Conservation (phyloP, 2,797 vertebrate genomes). For the Acomys russatus region DNA sequence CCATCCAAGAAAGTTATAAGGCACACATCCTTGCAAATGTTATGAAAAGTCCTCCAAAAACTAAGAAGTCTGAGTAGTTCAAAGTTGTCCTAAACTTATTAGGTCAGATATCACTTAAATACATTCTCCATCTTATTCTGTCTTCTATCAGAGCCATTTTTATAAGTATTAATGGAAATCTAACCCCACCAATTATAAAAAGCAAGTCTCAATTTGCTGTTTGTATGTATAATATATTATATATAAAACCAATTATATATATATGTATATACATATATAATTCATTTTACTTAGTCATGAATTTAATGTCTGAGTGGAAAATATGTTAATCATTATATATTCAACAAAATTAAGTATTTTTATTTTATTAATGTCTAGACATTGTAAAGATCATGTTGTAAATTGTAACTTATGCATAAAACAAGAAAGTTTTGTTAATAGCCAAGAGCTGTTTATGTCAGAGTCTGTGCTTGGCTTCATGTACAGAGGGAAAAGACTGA, state of each 20-base stretch:
- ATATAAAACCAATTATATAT: too few relatives aligned
- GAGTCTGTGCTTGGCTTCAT: neutral
- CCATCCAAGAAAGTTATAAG: neutral
- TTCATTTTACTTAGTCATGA: neutral
- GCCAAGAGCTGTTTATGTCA: neutral
- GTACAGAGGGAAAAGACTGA: neutral
- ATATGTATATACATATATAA: neutral
- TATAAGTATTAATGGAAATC: constrained; percentile 16
- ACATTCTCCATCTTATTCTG: neutral
- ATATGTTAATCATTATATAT: neutral
- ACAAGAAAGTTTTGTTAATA: neutral
- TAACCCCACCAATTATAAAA: constrained; percentile 31
- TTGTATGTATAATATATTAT: neutral
- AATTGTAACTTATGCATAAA: neutral
- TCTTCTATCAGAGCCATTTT: constrained; percentile 35
- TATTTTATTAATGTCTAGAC: neutral
- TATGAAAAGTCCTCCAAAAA: neutral
- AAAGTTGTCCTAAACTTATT: neutral
- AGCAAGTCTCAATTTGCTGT: neutral
- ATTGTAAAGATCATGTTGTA: neutral
- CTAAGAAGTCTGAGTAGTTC: neutral
- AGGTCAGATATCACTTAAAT: neutral
- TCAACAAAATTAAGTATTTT: neutral
- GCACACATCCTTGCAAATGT: neutral
- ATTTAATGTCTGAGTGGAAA: neutral